These are phyloP conservation scores for Lipotes vexillifer DNA, from an alignment of 2,113 vertebrate species.

Conservation along the genomic window DNA sequence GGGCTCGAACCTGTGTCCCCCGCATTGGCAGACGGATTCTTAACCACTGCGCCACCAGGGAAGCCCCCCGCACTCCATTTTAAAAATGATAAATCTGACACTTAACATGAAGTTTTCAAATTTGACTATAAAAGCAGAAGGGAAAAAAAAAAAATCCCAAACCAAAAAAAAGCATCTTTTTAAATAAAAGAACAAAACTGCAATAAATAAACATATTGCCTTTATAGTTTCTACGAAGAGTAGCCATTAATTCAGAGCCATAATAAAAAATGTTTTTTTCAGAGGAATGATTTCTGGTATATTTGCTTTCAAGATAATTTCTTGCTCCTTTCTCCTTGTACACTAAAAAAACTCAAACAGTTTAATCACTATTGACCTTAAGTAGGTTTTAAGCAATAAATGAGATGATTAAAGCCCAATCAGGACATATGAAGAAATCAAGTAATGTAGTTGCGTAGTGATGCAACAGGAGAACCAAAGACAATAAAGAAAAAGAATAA, in stretches of 20 bases:
- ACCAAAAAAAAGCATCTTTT: not conserved
- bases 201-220: not conserved
- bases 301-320: not conserved
- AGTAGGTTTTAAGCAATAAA: constrained; percentile 15
- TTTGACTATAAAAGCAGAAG: not conserved
- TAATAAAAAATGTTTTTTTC: not conserved
- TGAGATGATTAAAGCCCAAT: not conserved
- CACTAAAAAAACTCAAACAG: not conserved
- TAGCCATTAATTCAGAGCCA: not conserved
- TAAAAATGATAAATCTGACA: not conserved
- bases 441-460: not conserved
- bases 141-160: not conserved
- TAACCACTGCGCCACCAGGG: too few species aligned
- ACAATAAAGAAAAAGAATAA: not conserved
- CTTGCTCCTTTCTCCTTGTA: not conserved
- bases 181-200: not conserved
- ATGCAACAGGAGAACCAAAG: not conserved
- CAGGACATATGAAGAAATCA: not conserved
- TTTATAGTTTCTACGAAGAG: constrained; percentile 6
- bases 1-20: too few species aligned
- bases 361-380: not conserved
- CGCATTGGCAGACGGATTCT: too few species aligned
- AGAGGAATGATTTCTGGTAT: not conserved
- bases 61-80: not conserved
- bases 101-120: constrained; percentile 9